Base-by-base conservation (phyloP, 2,888 invertebrate species). In the Amphipoea oculea region DNA sequence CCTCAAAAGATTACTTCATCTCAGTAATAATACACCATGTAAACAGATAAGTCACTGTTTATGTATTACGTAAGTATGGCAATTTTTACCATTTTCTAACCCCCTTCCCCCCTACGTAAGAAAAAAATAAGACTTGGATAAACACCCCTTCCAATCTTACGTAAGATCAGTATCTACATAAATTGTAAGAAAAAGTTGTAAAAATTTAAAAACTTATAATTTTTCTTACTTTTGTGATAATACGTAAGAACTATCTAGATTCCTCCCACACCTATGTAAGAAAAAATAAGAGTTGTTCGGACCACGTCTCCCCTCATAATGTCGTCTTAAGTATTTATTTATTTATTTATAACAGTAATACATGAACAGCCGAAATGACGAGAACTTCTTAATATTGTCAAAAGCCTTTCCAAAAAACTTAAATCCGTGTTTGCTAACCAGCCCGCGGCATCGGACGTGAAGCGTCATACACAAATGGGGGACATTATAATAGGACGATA, bases 401-500 rank as follows among this genome's bases (percentile, higher is more conserved):
- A 66, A 51, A 40, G 77, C 29, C 80, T 68, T 79, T 85, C 85
- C 57, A 76, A 14, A 57, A 9, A 14, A 20, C 20, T 6, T 36
- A 84, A 11, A 83, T 85, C 84, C 67, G 69, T 68, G 84, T 76
- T 40, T 42, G 69, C 69, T 69, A 81, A 79, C 78, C 74, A 85
- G 85, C 89, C 85, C 86, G 87, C 85, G 87, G 88, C 88, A 77
- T 86, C 88, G 89, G 88, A 87, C 87, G 81, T 78, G 72, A 78
- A 78, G 86, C 86, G 89, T 90, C 90, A 89, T 79, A 89, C 88
- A 81, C 90, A 91, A 93, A 92, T 91, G 88, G 89, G 88, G 87
- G 86, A 88, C 88, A 87, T 89, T 86, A 90, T 91, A 91, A 92
- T 89, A 91, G 90, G 90, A 89, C 88, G 87, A 91, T 91, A 90